phyloP scores from a whole-genome alignment of 2,888 invertebrate genomes.

The Acrocyrtus sp. region DNA sequence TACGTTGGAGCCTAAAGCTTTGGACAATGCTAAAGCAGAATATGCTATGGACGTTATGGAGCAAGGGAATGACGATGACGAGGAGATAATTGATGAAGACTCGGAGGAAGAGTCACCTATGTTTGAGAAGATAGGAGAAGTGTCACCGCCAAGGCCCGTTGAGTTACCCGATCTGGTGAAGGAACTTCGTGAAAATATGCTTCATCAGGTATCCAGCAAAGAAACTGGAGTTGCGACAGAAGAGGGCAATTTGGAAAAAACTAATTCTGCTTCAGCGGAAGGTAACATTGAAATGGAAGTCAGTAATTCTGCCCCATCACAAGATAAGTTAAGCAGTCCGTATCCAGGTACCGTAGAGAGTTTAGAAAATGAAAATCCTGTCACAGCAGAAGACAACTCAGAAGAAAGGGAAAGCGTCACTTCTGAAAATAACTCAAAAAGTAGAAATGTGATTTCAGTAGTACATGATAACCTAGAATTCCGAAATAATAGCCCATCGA shows the following conservation, averaged over 20 bases:
- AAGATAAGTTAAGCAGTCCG: too few relatives aligned
- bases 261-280: neutral
- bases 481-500: too few relatives aligned
- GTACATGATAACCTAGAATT: too few relatives aligned
- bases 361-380: too few relatives aligned
- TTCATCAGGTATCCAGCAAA: too few relatives aligned
- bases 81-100: conserved; percentile 68
- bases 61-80: conserved; percentile 67
- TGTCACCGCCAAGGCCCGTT: conserved; percentile 57
- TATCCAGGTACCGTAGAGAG: too few relatives aligned
- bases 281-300: neutral
- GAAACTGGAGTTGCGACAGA: conserved; percentile 7
- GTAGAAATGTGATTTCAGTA: too few relatives aligned
- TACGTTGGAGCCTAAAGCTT: neutral
- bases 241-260: conserved; percentile 3
- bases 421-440: too few relatives aligned
- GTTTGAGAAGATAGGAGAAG: conserved; percentile 73
- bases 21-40: conserved; percentile 66
- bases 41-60: conserved; percentile 68
- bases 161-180: conserved; percentile 22
- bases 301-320: too few relatives aligned
- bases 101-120: conserved; percentile 76
- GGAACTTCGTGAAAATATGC: conserved; percentile 16
- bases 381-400: too few relatives aligned
- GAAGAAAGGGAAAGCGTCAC: too few relatives aligned